Conservation (phyloP, 2,797 vertebrate species). For the Notoglanidium macrostoma region DNA sequence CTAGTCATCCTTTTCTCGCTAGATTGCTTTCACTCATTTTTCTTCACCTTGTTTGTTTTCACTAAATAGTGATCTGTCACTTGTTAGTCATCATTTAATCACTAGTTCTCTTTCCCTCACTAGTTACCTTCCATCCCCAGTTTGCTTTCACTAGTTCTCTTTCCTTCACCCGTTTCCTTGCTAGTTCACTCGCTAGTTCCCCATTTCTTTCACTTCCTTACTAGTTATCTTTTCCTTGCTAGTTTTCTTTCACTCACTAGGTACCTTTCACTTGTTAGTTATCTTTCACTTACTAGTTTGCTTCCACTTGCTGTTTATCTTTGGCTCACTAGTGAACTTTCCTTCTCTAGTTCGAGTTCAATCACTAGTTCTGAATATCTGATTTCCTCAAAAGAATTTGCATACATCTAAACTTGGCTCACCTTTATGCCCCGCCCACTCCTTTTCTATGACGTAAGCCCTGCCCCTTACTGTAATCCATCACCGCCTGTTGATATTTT, state of each 20-base stretch:
- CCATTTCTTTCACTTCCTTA: background rate
- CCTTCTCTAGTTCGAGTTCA: too few relatives aligned
- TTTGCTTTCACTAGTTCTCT: background rate
- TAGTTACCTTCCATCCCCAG: background rate
- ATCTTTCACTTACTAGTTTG: background rate
- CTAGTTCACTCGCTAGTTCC: background rate
- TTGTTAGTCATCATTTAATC: background rate
- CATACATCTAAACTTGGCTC: background rate
- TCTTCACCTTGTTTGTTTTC: background rate
- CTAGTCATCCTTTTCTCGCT: background rate
- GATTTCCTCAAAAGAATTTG: too few relatives aligned
- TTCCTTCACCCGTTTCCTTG: background rate
- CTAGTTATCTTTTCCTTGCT: background rate
- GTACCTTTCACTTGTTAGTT: background rate
- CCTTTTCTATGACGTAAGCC: background rate
- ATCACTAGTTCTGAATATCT: background rate
- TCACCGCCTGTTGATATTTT: background rate
- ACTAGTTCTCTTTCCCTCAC: background rate
- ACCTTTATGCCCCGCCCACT: conserved; percentile 1
- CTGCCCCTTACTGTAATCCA: background rate
- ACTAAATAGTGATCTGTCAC: background rate
- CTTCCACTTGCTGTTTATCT: background rate
- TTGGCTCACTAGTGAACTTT: background rate
- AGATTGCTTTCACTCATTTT: background rate
- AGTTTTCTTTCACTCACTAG: background rate